Conservation (phyloP, 2,113 vertebrate species). For the Neofelis nebulosa region DNA sequence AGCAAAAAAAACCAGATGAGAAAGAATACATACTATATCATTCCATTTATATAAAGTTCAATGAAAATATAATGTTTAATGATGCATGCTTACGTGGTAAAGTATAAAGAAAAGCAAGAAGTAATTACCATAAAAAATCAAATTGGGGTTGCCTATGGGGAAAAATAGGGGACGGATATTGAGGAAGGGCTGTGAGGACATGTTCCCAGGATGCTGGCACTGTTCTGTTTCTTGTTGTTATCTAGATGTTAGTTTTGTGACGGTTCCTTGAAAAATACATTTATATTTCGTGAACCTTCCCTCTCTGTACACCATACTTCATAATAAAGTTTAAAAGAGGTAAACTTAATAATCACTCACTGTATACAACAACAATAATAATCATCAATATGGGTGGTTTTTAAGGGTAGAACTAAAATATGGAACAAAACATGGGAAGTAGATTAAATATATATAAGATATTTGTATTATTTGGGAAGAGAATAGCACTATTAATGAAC, state of each 20-base stretch:
- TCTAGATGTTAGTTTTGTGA: not conserved
- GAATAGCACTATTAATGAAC: not conserved
- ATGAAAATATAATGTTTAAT: not conserved
- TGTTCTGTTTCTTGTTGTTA: not conserved
- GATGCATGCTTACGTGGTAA: not conserved
- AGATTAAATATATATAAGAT: slow-evolving; percentile 13
- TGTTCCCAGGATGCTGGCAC: too few relatives aligned
- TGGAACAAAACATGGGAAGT: not conserved
- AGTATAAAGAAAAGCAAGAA: not conserved
- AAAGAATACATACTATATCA: not conserved
- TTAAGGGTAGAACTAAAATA: not conserved
- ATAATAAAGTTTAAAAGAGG: not conserved
- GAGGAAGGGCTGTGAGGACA: not conserved
- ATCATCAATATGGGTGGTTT: not conserved
- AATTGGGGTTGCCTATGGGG: not conserved
- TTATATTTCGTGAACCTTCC: not conserved
- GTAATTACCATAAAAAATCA: slow-evolving; percentile 19
- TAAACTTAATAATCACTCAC: not conserved
- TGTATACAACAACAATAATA: not conserved
- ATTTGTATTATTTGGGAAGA: not conserved
- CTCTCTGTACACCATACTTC: not conserved
- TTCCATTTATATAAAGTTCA: slow-evolving; percentile 18
- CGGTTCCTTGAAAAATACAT: not conserved
- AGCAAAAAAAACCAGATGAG: not conserved
- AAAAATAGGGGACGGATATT: not conserved